phyloP scores from a whole-genome alignment of 2,888 invertebrate genomes.

The Isotomurus palustris region DNA sequence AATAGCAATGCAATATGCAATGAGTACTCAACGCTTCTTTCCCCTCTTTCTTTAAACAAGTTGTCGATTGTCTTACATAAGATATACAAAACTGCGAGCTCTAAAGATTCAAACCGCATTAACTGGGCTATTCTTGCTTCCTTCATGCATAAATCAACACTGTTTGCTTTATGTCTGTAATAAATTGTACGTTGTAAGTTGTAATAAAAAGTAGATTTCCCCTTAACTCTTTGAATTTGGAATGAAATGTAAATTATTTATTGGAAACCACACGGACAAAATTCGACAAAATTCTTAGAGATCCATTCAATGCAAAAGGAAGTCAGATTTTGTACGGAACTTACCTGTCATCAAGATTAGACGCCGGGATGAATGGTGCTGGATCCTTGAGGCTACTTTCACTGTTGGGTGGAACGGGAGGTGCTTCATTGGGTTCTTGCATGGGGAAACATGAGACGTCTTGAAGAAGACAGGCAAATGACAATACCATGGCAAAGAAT shows the following conservation, averaged over 20 bases:
- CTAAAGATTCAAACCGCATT: too few relatives aligned
- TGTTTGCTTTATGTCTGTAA: too few relatives aligned
- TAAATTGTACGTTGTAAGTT: too few relatives aligned
- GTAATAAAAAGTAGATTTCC: too few relatives aligned
- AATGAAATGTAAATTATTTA: neutral
- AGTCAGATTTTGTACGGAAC: neutral
- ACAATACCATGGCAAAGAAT: conserved; percentile 31
- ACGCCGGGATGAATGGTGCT: neutral
- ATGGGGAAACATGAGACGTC: conserved; percentile 43
- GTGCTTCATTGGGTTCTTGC: conserved; percentile 32
- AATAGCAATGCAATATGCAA: too few relatives aligned
- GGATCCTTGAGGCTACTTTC: conserved; percentile 29
- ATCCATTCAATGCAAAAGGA: neutral
- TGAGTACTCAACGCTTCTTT: too few relatives aligned
- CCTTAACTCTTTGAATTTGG: neutral
- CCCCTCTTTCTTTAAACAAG: too few relatives aligned
- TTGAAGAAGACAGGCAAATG: conserved; percentile 32
- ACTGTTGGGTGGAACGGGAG: conserved; percentile 26
- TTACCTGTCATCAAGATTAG: conserved; percentile 9
- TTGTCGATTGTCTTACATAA: too few relatives aligned
- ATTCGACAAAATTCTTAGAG: neutral
- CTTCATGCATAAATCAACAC: too few relatives aligned
- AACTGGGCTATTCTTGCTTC: too few relatives aligned
- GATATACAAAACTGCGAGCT: too few relatives aligned
- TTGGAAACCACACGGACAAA: neutral